Evolutionary conservation across 2,797 vertebrate genomes (phyloP).

Genomic region (Spondyliosoma cantharus): DNA sequence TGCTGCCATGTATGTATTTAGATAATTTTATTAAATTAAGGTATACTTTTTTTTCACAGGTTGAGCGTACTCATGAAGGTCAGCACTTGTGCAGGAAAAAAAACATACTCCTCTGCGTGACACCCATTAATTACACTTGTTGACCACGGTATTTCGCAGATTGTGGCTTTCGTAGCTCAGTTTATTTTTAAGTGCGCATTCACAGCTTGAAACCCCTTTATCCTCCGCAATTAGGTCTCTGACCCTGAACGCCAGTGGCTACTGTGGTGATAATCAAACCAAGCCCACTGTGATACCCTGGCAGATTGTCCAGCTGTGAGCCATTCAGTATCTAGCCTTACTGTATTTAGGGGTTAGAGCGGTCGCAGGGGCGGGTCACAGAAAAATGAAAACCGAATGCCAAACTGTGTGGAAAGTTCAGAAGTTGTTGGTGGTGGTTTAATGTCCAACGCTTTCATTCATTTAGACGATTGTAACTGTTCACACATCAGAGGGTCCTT

Average conservation of each 20-base stretch:
- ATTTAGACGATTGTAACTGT: conserved; percentile 1
- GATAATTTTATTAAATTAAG: background rate
- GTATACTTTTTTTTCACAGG: background rate
- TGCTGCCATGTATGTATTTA: background rate
- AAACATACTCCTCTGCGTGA: conserved; percentile 23
- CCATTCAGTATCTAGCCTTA: background rate
- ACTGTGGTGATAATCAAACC: conserved; percentile 45
- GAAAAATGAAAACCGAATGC: conserved; percentile 5
- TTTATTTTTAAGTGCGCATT: conserved; percentile 27
- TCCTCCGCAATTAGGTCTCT: conserved; percentile 27
- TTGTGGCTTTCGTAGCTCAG: conserved; percentile 14
- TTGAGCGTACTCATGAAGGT: background rate
- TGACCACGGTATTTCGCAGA: background rate
- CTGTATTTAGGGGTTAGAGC: background rate
- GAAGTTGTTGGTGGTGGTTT: conserved; percentile 12
- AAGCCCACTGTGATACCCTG: conserved; percentile 16
- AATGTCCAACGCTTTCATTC: background rate
- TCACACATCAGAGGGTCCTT: background rate
- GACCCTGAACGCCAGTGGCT: conserved; percentile 9
- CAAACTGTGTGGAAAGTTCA: conserved; percentile 7
- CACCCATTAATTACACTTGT: conserved; percentile 1
- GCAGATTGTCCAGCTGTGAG: conserved; percentile 19
- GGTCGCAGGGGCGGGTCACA: conserved; percentile 12
- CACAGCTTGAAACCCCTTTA: conserved; percentile 11
- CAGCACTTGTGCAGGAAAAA: background rate